Evolutionary conservation across 2,888 invertebrate species (phyloP).

Genomic region (Diplolepis rosae): DNA sequence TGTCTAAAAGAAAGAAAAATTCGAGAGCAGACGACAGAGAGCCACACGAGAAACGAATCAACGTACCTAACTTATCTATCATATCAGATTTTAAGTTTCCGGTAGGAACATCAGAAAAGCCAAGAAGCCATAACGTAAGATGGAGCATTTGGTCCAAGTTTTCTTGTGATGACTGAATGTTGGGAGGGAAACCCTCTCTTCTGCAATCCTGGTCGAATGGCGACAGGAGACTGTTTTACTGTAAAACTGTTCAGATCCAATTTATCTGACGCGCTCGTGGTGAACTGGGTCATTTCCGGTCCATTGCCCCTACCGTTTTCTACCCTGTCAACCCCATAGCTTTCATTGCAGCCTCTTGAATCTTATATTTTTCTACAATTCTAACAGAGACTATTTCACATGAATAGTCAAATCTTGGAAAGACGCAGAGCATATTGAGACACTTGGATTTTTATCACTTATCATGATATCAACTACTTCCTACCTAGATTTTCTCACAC

Average conservation of each 20-base stretch:
- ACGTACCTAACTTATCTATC: neutral
- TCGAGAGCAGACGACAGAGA: neutral
- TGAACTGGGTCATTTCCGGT: conserved; percentile 61
- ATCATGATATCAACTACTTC: neutral
- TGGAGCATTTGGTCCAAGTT: conserved; percentile 46
- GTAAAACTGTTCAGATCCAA: conserved; percentile 60
- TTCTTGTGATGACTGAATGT: conserved; percentile 51
- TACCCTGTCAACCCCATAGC: neutral
- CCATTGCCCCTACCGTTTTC: conserved; percentile 47
- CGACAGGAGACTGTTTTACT: conserved; percentile 53
- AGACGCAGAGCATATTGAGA: neutral
- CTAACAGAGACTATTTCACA: neutral
- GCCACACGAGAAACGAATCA: neutral
- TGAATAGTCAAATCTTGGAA: neutral
- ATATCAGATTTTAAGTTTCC: neutral
- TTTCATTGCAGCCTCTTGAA: neutral
- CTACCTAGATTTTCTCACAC: neutral
- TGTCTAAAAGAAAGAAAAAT: neutral
- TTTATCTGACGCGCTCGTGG: conserved; percentile 56
- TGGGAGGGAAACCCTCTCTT: conserved; percentile 27
- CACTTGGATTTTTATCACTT: neutral
- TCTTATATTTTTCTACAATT: neutral
- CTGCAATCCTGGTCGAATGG: conserved; percentile 38
- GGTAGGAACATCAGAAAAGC: conserved; percentile 5
- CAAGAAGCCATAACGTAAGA: conserved; percentile 29